Percentiles rank a stretch among this genome's conserved stretches.
Conservation (phyloP, 2,888 invertebrate species). For the Tipula unca region DNA sequence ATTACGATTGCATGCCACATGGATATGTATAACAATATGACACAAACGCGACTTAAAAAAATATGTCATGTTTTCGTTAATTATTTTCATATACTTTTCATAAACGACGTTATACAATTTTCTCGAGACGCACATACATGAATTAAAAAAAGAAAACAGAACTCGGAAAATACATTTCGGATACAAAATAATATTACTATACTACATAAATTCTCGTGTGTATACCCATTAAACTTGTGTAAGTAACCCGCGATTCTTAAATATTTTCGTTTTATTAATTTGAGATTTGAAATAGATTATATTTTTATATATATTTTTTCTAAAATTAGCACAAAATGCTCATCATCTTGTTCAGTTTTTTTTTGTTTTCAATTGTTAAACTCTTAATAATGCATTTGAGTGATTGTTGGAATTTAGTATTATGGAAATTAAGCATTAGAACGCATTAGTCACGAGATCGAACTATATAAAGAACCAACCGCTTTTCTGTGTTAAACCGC, state of each 20-base stretch:
- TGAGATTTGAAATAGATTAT: neutral
- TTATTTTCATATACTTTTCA: neutral
- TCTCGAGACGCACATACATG: neutral
- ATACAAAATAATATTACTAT: neutral
- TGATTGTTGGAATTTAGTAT: neutral
- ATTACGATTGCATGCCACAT: neutral
- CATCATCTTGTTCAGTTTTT: neutral
- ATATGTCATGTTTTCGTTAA: slow-evolving; percentile 2
- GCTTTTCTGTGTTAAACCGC: neutral
- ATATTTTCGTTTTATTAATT: neutral
- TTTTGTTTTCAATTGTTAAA: neutral
- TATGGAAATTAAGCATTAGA: neutral
- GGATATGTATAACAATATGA: neutral
- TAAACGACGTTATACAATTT: neutral
- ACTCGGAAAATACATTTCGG: neutral
- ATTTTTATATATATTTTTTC: neutral
- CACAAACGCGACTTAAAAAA: neutral
- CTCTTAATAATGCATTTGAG: neutral
- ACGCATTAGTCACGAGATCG: neutral
- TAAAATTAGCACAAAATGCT: neutral
- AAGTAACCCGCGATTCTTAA: neutral
- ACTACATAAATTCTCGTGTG: neutral
- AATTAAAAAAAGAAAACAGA: neutral
- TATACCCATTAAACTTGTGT: neutral
- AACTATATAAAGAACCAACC: neutral